Conservation (phyloP, 2,888 invertebrate species). For the Phortica okadai region DNA sequence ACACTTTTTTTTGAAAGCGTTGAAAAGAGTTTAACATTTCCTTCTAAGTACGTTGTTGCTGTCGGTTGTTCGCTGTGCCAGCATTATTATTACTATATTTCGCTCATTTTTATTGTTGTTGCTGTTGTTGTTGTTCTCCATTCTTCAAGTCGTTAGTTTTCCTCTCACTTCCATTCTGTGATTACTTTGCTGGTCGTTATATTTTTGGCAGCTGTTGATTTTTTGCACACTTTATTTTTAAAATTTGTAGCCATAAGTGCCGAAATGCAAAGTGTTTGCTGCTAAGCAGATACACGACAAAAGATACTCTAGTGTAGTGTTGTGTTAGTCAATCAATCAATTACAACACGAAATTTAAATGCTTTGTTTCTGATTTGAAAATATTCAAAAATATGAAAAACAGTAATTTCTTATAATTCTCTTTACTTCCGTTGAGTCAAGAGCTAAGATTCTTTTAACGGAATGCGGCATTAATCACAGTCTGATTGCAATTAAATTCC, state of each 20-base stretch:
- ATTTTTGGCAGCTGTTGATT: background rate
- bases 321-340: too few relatives aligned
- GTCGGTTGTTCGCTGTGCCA: slow-evolving; percentile 15
- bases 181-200: background rate
- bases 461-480: too few relatives aligned
- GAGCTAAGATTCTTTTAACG: too few relatives aligned
- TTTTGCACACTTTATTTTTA: slow-evolving; percentile 6
- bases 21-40: slow-evolving; percentile 45
- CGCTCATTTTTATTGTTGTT: slow-evolving; percentile 9
- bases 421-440: too few relatives aligned
- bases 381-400: too few relatives aligned
- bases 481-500: too few relatives aligned
- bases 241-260: slow-evolving; percentile 40
- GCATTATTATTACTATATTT: slow-evolving; percentile 5
- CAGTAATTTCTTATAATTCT: too few relatives aligned
- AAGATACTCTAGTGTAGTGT: too few relatives aligned
- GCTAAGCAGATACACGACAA: too few relatives aligned
- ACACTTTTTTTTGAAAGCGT: slow-evolving; percentile 41
- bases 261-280: too few relatives aligned
- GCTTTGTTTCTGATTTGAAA: too few relatives aligned
- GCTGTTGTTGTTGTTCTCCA: slow-evolving; percentile 24
- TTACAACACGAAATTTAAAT: too few relatives aligned
- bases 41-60: slow-evolving; percentile 28
- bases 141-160: slow-evolving; percentile 31
- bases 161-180: slow-evolving; percentile 47